Conservation (phyloP, 2,888 invertebrate genomes). For the Drosophila rellima region DNA sequence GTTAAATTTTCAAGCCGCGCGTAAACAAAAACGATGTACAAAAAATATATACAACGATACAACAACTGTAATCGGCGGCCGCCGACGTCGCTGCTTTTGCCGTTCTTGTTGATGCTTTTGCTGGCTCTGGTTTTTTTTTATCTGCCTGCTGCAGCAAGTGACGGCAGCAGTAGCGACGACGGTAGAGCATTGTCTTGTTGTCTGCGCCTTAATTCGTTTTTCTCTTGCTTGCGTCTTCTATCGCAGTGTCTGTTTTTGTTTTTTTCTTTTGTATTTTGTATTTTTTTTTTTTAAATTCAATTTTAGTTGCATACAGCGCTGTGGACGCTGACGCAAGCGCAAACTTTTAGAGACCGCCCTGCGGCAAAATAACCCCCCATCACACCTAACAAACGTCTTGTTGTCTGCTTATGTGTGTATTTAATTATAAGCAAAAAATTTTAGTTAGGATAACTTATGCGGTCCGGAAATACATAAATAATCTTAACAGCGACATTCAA, state of each 20-base stretch:
- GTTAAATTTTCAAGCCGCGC: conserved; percentile 27
- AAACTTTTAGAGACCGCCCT: conserved; percentile 33
- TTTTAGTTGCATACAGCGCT: conserved; percentile 46
- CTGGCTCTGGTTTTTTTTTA: conserved; percentile 36
- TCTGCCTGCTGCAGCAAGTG: conserved; percentile 51
- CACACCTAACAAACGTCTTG: not conserved
- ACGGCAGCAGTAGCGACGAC: conserved; percentile 34
- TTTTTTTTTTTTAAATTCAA: conserved; percentile 51
- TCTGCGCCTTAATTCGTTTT: conserved; percentile 72
- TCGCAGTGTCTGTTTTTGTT: conserved; percentile 33
- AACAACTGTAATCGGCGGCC: conserved; percentile 38
- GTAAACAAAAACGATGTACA: conserved; percentile 41
- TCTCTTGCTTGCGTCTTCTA: conserved; percentile 58
- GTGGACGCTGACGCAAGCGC: conserved; percentile 57
- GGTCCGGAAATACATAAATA: not conserved
- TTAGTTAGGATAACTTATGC: conserved; percentile 30
- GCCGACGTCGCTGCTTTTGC: conserved; percentile 21
- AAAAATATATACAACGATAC: conserved; percentile 1
- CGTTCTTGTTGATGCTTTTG: conserved; percentile 37
- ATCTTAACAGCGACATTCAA: not conserved
- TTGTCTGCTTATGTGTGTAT: conserved; percentile 15
- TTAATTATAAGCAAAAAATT: conserved; percentile 37
- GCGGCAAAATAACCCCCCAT: conserved; percentile 18
- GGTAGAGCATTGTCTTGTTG: conserved; percentile 61
- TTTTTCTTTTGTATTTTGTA: conserved; percentile 22